These are phyloP conservation scores for Ectropis grisescens DNA, from an alignment of 1,140 invertebrate species.

Conservation along the genomic window DNA sequence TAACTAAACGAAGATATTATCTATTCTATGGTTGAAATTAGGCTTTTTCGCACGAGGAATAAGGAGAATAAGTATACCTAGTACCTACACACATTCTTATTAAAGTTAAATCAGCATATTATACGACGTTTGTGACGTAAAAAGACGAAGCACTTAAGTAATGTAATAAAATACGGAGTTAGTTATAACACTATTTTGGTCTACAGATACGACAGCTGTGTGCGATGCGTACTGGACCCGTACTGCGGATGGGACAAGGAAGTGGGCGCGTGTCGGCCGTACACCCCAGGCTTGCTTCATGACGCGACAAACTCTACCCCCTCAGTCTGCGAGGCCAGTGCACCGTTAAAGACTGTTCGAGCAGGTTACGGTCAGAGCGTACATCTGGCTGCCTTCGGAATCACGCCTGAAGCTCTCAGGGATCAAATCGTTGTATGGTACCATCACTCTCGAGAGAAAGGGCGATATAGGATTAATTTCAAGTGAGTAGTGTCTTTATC, in stretches of 20 bases:
- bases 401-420: constrained; percentile 76
- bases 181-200: too few species aligned
- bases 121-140: too few species aligned
- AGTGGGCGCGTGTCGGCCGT: constrained; percentile 79
- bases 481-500: constrained; percentile 49
- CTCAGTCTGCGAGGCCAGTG: constrained; percentile 79
- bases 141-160: too few species aligned
- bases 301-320: constrained; percentile 81
- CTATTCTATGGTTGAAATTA: too few species aligned
- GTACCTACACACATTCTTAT: too few species aligned
- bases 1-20: too few species aligned
- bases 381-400: constrained; percentile 80
- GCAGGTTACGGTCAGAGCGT: constrained; percentile 84
- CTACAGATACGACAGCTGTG: constrained; percentile 80
- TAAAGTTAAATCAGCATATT: too few species aligned
- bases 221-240: constrained; percentile 84
- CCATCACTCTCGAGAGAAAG: constrained; percentile 79
- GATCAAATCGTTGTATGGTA: constrained; percentile 77
- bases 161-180: too few species aligned
- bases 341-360: constrained; percentile 76
- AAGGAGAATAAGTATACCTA: too few species aligned
- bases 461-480: constrained; percentile 68
- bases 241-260: constrained; percentile 90
- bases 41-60: too few species aligned
- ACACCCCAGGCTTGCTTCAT: constrained; percentile 76